A percentile compares a stretch with the other conserved stretches of the same genome.
These are phyloP conservation scores for Boloria selene DNA, from an alignment of 2,888 invertebrate species.

Conservation along the genomic window DNA sequence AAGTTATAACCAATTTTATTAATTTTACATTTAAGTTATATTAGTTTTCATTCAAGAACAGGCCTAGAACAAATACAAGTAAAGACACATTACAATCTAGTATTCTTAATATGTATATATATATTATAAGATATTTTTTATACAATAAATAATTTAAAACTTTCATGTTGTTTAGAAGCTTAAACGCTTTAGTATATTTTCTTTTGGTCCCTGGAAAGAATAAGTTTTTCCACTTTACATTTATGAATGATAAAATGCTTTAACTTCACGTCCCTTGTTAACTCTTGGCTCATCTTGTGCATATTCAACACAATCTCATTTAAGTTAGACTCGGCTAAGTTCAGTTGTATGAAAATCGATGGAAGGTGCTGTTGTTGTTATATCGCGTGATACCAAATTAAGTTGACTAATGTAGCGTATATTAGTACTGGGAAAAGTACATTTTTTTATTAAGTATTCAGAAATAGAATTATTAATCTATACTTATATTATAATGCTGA, in stretches of 20 bases:
- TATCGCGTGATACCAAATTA: not conserved
- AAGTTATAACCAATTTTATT: too few species aligned
- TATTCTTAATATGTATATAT: too few species aligned
- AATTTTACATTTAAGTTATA: too few species aligned
- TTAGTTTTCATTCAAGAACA: too few species aligned
- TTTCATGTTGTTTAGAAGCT: too few species aligned
- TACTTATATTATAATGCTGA: too few species aligned
- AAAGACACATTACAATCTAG: too few species aligned
- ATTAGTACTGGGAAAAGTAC: not conserved
- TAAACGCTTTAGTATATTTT: not conserved
- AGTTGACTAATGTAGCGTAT: not conserved
- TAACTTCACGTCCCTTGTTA: constrained; percentile 10
- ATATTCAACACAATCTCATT: constrained; percentile 33
- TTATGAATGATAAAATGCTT: constrained; percentile 10
- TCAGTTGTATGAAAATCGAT: constrained; percentile 17
- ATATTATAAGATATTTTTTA: too few species aligned
- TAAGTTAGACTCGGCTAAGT: constrained; percentile 26
- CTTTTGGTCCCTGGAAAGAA: constrained; percentile 5
- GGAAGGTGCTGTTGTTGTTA: constrained; percentile 6
- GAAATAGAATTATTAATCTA: too few species aligned
- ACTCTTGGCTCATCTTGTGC: constrained; percentile 25
- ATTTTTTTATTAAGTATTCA: too few species aligned
- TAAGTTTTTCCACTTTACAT: constrained; percentile 15
- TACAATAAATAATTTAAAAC: too few species aligned
- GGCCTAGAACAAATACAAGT: too few species aligned